Base-by-base conservation (phyloP, 2,888 invertebrate genomes). In the Campaea margaritaria region DNA sequence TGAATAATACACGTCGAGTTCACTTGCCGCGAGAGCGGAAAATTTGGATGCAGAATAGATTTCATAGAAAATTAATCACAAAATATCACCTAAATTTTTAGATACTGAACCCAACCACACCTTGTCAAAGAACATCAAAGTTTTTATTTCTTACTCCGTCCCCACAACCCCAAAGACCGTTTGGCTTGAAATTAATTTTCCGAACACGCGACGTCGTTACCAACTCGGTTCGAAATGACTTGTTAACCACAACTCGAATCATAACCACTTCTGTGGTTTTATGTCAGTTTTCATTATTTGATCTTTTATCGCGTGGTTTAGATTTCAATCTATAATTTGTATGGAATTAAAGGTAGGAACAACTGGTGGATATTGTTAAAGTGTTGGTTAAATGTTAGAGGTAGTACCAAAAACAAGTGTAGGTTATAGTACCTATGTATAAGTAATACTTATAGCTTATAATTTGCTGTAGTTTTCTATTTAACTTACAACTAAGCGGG, bases 141-240 rank as follows among this genome's bases (percentile, higher is more conserved):
- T 31, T 44, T 21, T 43, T 44, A 3, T 43, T 61, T 58, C 48
- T 45, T 21, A 58, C 45, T 31, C 31, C 15, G 4, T 46, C 50
- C 14, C 8, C 44, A 38, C 44, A 53, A 8, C 62, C 65, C 64
- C 55, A 45, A 38, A 27, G 45, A 60, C 41, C 21, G 52, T 51
- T 58, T 42, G 38, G 49, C 50, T 66, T 63, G 55, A 87, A 90
- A 89, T 89, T 88, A 89, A 91, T 87, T 88, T 87, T 68, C 75
- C 68, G 65, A 85, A 78, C 91, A 92, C 91, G 91, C 91, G 86
- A 91, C 81, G 79, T 64, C 78, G 79, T 78, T 80, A 69, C 74
- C 81, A 78, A 85, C 85, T 87, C 79, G 75, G 82, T 83, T 79
- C 78, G 75, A 81, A 88, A 89, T 83, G 76, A 81, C 79, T 82